phyloP scores from a whole-genome alignment of 2,113 vertebrate genomes.

The Salvelinus namaycush region DNA sequence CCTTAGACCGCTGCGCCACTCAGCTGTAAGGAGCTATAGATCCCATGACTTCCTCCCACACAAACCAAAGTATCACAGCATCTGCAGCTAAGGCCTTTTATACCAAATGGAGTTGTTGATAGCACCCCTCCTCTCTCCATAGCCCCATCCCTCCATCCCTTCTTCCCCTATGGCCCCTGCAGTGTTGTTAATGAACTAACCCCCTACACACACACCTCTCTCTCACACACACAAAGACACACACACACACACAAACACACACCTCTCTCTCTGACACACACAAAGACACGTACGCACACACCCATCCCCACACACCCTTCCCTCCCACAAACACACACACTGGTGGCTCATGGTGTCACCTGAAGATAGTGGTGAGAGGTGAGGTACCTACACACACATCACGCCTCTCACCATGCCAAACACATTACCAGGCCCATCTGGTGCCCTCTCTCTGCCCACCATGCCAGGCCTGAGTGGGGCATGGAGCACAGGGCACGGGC shows the following conservation, averaged over 20 bases:
- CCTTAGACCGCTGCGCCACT: no score
- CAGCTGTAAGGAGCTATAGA: no score
- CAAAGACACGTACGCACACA: no score
- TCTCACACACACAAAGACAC: no score
- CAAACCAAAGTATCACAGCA: no score
- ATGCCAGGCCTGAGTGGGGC: conserved; percentile 29
- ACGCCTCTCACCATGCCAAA: conserved; percentile 56
- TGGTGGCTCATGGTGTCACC: conserved; percentile 45
- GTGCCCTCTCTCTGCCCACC: conserved; percentile 52
- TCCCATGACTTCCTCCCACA: no score
- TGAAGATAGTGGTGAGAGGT: conserved; percentile 13
- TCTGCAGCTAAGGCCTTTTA: no score
- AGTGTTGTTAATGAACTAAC: conserved; percentile 53
- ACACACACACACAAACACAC: no score
- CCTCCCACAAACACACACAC: not conserved
- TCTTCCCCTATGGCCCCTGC: conserved; percentile 21
- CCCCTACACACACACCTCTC: conserved; percentile 17
- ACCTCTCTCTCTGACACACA: no score
- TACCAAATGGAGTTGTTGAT: conserved; percentile 10
- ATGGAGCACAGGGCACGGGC: conserved; percentile 32
- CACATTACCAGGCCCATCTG: conserved; percentile 77
- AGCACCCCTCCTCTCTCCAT: not conserved
- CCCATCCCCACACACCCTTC: not conserved
- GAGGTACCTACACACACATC: conserved; percentile 26
- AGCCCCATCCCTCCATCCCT: not conserved